A percentile compares a stretch with the other conserved stretches of the same genome.
These are phyloP conservation scores for Agrilus biguttatus DNA, from an alignment of 2,888 invertebrate species.

Conservation along the genomic window DNA sequence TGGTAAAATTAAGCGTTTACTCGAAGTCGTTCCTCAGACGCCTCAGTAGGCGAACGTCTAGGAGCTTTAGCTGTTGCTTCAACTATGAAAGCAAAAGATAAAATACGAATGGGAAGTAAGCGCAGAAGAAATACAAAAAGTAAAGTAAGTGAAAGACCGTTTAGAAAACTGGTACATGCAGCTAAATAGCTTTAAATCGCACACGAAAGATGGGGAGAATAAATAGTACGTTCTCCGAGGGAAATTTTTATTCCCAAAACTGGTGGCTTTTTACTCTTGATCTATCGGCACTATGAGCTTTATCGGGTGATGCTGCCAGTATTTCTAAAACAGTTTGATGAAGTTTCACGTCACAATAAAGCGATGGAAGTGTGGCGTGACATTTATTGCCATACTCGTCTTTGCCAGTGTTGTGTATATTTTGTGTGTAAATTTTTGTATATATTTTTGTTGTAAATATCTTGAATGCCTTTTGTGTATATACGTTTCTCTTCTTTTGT, in stretches of 20 bases:
- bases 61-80: constrained; percentile 7
- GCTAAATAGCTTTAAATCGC: background rate
- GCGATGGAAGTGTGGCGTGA: too few species aligned
- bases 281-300: constrained; percentile 12
- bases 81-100: constrained; percentile 9
- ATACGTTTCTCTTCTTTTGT: too few species aligned
- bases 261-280: constrained; percentile 15
- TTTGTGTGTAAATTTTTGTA: too few species aligned
- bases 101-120: constrained; percentile 6
- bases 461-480: too few species aligned
- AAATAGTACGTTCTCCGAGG: background rate
- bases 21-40: constrained; percentile 10
- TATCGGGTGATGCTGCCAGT: constrained; percentile 13
- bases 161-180: background rate
- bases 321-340: constrained; percentile 12
- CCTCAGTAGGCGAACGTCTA: constrained; percentile 11
- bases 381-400: too few species aligned
- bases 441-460: too few species aligned
- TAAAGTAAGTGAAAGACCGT: background rate
- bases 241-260: constrained; percentile 6
- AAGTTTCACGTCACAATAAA: constrained; percentile 16
- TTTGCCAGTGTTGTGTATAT: too few species aligned
- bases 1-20: constrained; percentile 10
- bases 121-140: too few species aligned
- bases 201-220: background rate